Evolutionary conservation across 2,888 invertebrate genomes (phyloP).

Genomic region (Trachelus tabidus): DNA sequence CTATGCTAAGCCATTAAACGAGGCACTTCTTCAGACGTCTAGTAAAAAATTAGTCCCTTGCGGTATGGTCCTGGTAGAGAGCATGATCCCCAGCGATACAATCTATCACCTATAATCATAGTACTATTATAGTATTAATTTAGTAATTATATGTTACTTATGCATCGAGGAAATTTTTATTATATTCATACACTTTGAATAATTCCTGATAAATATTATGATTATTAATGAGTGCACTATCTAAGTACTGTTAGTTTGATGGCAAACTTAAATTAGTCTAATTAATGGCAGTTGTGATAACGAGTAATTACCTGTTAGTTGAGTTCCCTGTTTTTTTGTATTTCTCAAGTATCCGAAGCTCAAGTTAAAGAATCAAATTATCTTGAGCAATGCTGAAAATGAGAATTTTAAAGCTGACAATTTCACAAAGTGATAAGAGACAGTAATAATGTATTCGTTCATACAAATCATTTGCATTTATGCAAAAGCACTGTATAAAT

Average conservation of each 20-base stretch:
- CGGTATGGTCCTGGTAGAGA: neutral
- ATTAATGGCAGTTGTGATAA: neutral
- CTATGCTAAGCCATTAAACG: neutral
- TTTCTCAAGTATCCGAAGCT: neutral
- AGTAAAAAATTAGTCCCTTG: neutral
- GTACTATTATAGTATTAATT: neutral
- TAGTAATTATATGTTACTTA: neutral
- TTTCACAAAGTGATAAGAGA: neutral
- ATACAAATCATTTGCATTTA: neutral
- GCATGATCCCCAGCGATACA: neutral
- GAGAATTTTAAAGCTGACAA: neutral
- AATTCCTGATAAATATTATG: neutral
- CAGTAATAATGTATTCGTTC: neutral
- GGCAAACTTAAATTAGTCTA: neutral
- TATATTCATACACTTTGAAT: neutral
- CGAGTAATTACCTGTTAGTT: neutral
- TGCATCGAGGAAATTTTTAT: neutral
- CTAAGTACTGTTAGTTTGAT: neutral
- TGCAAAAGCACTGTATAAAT: neutral
- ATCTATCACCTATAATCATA: neutral
- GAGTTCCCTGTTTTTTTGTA: neutral
- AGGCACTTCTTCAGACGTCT: neutral
- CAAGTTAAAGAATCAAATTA: neutral
- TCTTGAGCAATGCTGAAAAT: neutral
- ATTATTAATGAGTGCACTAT: neutral